Evolutionary conservation across 2,888 invertebrate species (phyloP).

Genomic region (Ennomos quercinarius): DNA sequence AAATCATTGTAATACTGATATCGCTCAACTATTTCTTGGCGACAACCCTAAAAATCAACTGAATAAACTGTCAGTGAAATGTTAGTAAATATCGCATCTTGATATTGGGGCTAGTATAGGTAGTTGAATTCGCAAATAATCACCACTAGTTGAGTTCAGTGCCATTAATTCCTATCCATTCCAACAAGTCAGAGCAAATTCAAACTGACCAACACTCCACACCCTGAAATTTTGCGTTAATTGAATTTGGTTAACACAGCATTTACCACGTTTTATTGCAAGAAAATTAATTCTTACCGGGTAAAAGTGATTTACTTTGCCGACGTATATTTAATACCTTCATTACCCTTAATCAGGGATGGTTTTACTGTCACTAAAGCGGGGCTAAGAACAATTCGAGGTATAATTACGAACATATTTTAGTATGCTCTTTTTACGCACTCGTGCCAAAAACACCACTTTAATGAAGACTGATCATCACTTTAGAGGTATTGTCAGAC

Average conservation of each 20-base stretch:
- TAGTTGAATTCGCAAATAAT: too few species aligned
- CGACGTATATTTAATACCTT: constrained; percentile 48
- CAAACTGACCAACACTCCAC: neutral
- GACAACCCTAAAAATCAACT: too few species aligned
- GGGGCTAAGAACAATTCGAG: constrained; percentile 35
- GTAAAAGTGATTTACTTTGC: constrained; percentile 54
- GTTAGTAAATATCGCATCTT: too few species aligned
- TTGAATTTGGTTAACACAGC: constrained; percentile 66
- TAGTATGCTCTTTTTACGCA: constrained; percentile 6
- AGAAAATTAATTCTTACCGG: constrained; percentile 64
- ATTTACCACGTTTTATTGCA: constrained; percentile 56
- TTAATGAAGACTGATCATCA: constrained; percentile 6
- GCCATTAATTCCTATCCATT: too few species aligned
- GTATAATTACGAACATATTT: constrained; percentile 24
- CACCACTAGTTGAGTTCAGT: too few species aligned
- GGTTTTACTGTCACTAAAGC: constrained; percentile 64
- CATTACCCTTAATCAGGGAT: constrained; percentile 60
- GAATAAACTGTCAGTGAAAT: too few species aligned
- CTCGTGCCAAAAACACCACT: constrained; percentile 26
- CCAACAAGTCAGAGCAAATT: too few species aligned
- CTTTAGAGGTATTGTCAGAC: constrained; percentile 4
- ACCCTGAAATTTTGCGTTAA: constrained; percentile 48
- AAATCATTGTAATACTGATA: too few species aligned
- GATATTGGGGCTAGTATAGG: too few species aligned
- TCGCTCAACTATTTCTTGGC: too few species aligned